Evolutionary conservation across 1,140 invertebrate genomes (phyloP).

Genomic region (Rhyzopertha dominica): DNA sequence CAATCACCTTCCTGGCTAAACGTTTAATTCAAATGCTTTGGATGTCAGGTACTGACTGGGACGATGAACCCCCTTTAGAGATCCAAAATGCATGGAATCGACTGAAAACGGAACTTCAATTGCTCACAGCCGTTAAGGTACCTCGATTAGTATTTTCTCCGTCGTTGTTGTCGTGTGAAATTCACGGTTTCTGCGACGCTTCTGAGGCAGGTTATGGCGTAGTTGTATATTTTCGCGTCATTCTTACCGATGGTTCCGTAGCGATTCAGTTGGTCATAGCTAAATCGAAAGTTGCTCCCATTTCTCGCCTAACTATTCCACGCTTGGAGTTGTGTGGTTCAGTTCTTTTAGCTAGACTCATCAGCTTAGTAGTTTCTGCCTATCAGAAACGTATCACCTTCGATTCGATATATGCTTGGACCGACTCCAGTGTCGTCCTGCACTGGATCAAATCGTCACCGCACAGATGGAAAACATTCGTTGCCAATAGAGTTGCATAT

Average conservation of each 20-base stretch:
- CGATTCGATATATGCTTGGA: no score
- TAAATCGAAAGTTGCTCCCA: no score
- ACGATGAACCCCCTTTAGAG: slow-evolving; percentile 27
- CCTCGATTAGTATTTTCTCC: neutral
- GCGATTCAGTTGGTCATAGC: neutral
- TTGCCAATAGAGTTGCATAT: no score
- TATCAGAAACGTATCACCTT: no score
- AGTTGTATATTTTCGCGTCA: slow-evolving; percentile 10
- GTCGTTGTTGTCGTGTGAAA: slow-evolving; percentile 4
- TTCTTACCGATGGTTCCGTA: neutral
- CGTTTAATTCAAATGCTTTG: slow-evolving; percentile 39
- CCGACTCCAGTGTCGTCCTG: no score
- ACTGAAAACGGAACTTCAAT: slow-evolving; percentile 4
- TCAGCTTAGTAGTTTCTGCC: no score
- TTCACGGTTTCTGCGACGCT: slow-evolving; percentile 39
- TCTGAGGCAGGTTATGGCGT: slow-evolving; percentile 30
- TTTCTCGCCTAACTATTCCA: no score
- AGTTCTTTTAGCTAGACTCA: no score
- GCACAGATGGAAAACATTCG: no score
- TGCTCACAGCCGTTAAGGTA: neutral
- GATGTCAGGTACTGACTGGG: slow-evolving; percentile 34
- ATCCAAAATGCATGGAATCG: slow-evolving; percentile 26
- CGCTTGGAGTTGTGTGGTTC: no score
- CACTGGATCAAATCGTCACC: no score
- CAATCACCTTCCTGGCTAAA: slow-evolving; percentile 35